These are phyloP conservation scores for Synanthedon tipuliformis DNA, from an alignment of 2,888 invertebrate species.

Conservation along the genomic window DNA sequence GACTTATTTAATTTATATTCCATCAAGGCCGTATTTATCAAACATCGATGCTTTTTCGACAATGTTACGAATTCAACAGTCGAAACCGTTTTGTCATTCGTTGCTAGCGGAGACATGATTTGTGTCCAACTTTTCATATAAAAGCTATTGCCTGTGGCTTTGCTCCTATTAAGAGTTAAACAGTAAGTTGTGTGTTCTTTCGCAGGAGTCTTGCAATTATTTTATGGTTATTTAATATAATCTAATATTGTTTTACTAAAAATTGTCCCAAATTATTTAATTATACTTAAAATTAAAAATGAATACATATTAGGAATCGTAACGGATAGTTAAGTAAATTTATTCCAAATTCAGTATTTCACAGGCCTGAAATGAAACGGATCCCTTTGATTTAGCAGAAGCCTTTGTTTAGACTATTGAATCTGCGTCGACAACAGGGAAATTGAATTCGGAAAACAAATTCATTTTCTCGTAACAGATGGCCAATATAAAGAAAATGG, in stretches of 20 bases:
- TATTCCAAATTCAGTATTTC: neutral
- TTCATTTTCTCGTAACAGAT: slow-evolving; percentile 15
- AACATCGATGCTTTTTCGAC: slow-evolving; percentile 41
- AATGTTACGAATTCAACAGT: slow-evolving; percentile 19
- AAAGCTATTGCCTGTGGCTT: no score
- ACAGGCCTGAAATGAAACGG: slow-evolving; percentile 9
- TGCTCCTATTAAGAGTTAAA: no score
- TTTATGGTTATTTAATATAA: no score
- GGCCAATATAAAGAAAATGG: slow-evolving; percentile 13
- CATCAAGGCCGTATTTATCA: slow-evolving; percentile 62
- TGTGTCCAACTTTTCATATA: neutral
- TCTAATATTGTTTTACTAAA: no score
- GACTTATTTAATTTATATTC: slow-evolving; percentile 70
- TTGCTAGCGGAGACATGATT: neutral
- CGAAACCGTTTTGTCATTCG: neutral
- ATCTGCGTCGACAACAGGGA: slow-evolving; percentile 11
- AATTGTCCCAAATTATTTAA: no score
- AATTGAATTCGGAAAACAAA: slow-evolving; percentile 18
- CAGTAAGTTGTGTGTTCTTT: no score
- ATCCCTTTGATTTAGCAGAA: slow-evolving; percentile 14
- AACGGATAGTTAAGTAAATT: neutral
- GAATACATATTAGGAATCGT: neutral
- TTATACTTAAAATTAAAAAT: no score
- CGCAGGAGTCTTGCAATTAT: no score
- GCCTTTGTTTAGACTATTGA: slow-evolving; percentile 14